Evolutionary conservation across 1,140 invertebrate genomes (phyloP), one percentile per base, ranked within the genome.

Genomic region (Helicoverpa zea): DNA sequence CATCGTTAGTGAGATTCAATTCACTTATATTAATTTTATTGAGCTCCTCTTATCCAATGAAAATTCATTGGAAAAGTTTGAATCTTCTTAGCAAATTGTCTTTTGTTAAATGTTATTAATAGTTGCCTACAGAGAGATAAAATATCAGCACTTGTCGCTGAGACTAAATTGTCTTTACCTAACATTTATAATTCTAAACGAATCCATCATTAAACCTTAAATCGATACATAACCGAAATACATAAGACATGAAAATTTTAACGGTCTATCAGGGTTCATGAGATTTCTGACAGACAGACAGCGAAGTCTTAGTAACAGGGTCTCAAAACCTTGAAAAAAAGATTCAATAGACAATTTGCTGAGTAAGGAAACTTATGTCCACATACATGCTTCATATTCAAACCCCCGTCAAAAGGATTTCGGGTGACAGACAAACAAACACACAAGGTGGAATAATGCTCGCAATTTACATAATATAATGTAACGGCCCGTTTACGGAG

Each of bases 351-450:
- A 9, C 35, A 43, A 43, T 43, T 9, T 43, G 9, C 35, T 66
- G 1, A 5, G 18, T 5, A 51, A 70, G 12, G n/a, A 75, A 75
- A 75, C 13, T 29, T 30, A 52, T 29, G 49, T 54, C 68, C 49
- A 29, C 66, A 52, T 13, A 29, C 66, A 52, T n/a, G 43, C 43
- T 73, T 72, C 75, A 77, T 83, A 78, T 81, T 83, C 81, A 52
- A 78, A 88, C 85, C 85, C 83, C 81, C 70, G 81, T 88, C 87
- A 88, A 75, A 81, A 59, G 82, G 85, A 82, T 83, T 86, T 83
- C 16, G 43, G 16, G 54, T 79, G 81, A 87, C 80, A 80, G 80
- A 85, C 82, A 87, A 56, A 85, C 81, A 87, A 79, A 87, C 81
- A 86, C 23, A 81, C 70, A 77, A 74, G 68, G 59, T 72, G 56